These are phyloP conservation scores for Hedya salicella DNA, from an alignment of 2,888 invertebrate species.

Conservation along the genomic window DNA sequence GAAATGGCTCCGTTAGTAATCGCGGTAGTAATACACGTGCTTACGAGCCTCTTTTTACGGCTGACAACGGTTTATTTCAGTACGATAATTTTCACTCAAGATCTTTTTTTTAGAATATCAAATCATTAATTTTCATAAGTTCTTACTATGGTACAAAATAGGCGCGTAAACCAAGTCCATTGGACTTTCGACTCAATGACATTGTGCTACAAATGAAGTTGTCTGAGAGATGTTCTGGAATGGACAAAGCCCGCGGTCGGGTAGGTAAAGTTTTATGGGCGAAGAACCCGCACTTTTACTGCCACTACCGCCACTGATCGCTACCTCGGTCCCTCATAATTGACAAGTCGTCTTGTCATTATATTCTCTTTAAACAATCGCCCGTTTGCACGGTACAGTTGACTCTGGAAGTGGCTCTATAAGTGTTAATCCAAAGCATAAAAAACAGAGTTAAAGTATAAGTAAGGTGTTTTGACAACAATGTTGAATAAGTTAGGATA, in stretches of 20 bases:
- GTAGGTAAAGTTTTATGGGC: conserved; percentile 80
- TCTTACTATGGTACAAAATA: conserved; percentile 13
- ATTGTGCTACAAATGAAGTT: conserved; percentile 53
- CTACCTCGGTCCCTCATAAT: conserved; percentile 82
- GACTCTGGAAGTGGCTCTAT: conserved; percentile 16
- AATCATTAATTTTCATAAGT: conserved; percentile 30
- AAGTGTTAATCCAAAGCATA: too few species aligned
- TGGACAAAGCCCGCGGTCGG: conserved; percentile 74
- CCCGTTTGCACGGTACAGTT: conserved; percentile 43
- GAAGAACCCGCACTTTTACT: conserved; percentile 80
- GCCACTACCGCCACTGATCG: conserved; percentile 81
- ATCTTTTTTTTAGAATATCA: conserved; percentile 1
- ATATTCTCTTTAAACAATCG: conserved; percentile 77
- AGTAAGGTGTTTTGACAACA: too few species aligned
- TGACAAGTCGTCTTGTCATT: conserved; percentile 81
- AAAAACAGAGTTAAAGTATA: too few species aligned
- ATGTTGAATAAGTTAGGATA: too few species aligned
- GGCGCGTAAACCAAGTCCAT: conserved; percentile 4
- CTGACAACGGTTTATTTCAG: neutral
- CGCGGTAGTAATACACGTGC: conserved; percentile 36
- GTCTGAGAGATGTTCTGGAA: conserved; percentile 56
- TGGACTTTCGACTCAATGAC: conserved; percentile 62
- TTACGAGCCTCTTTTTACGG: conserved; percentile 13
- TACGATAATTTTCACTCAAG: neutral
- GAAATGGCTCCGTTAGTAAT: conserved; percentile 61